Evolutionary conservation across 1,140 invertebrate species (phyloP).

Genomic region (Latrodectus geometricus): DNA sequence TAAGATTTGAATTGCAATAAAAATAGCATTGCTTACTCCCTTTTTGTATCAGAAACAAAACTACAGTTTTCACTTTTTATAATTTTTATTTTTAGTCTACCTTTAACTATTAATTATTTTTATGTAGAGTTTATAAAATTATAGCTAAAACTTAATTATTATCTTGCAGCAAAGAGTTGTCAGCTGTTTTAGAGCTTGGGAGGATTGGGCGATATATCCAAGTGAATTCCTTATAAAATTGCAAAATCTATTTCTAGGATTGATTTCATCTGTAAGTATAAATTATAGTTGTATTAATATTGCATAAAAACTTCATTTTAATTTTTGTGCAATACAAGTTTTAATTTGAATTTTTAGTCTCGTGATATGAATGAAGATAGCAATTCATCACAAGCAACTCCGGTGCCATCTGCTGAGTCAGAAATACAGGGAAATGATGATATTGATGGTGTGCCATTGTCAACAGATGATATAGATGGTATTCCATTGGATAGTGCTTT

Average conservation of each 20-base stretch:
- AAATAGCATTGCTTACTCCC: no score
- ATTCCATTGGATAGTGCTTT: conserved; percentile 69
- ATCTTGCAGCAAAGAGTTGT: conserved; percentile 83
- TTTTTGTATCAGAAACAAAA: no score
- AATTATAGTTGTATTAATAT: not conserved
- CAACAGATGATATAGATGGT: conserved; percentile 79
- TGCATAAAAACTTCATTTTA: not conserved
- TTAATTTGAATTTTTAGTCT: conserved; percentile 31
- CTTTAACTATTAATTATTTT: no score
- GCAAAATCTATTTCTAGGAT: conserved; percentile 90
- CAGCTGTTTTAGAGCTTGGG: conserved; percentile 94
- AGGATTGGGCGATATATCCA: conserved; percentile 97
- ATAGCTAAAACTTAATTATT: not conserved
- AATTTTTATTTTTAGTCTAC: no score
- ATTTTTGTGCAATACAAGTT: not conserved
- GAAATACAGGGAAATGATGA: conserved; percentile 62
- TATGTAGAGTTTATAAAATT: not conserved
- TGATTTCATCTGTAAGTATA: conserved; percentile 68
- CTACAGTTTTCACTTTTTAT: no score
- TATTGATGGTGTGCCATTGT: conserved; percentile 68
- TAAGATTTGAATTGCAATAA: no score
- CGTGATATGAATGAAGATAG: conserved; percentile 44
- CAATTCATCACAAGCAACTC: conserved; percentile 34
- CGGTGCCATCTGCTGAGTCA: conserved; percentile 29
- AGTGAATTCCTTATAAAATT: conserved; percentile 91